Percentiles rank a stretch among this genome's conserved stretches.
These are phyloP conservation scores for Setipinna tenuifilis DNA, from an alignment of 2,797 vertebrate genomes.

Conservation along the genomic window DNA sequence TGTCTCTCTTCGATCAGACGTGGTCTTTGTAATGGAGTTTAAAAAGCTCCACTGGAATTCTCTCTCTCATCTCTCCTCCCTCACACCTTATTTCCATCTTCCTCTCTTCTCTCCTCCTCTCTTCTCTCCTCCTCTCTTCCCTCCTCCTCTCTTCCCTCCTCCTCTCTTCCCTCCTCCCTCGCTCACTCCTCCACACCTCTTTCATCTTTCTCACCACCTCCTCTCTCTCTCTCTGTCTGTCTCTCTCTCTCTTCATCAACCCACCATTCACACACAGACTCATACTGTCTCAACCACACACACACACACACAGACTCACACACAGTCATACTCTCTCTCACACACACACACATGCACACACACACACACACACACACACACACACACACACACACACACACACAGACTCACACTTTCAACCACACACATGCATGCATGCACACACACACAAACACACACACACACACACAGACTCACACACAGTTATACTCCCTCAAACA, in stretches of 20 bases:
- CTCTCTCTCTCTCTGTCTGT: not conserved
- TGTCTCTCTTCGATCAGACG: too few relatives aligned
- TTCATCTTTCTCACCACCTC: conserved; percentile 14
- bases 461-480: conserved; percentile 8
- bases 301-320: too few relatives aligned
- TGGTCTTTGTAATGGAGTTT: conserved; percentile 1
- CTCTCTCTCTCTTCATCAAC: too few relatives aligned
- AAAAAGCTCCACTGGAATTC: not conserved
- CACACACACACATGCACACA: too few relatives aligned
- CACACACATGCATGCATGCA: not conserved
- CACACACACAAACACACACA: conserved; percentile 21
- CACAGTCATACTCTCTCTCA: not conserved
- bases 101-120: too few relatives aligned
- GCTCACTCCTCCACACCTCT: not conserved
- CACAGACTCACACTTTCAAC: not conserved
- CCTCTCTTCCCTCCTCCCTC: not conserved
- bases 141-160: not conserved
- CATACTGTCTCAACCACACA: too few relatives aligned
- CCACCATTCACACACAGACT: too few relatives aligned
- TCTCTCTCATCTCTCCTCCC: not conserved
- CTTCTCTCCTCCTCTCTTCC: too few relatives aligned
- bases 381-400: not conserved
- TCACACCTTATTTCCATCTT: not conserved
- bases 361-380: too few relatives aligned
- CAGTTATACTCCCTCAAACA: conserved; percentile 15